These are phyloP conservation scores for Peromyscus maniculatus DNA, from an alignment of 2,113 vertebrate genomes.

Conservation along the genomic window DNA sequence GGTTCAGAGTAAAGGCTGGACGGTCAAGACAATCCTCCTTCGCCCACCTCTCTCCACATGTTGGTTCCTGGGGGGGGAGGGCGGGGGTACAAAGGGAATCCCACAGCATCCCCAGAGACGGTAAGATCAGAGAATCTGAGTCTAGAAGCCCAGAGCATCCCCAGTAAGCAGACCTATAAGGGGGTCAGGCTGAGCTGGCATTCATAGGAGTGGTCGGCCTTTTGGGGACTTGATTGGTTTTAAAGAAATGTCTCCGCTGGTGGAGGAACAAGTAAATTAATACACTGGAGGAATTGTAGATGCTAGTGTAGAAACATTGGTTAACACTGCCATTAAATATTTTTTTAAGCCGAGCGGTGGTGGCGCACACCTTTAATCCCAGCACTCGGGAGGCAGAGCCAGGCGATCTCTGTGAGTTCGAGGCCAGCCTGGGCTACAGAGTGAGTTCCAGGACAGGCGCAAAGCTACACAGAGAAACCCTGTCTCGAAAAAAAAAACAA, in stretches of 20 bases:
- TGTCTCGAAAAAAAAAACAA: neutral
- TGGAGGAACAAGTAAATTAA: neutral
- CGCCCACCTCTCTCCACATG: neutral
- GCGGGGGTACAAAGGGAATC: neutral
- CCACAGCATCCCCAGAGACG: neutral
- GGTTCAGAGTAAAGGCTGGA: neutral
- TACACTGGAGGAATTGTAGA: neutral
- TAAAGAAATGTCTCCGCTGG: neutral
- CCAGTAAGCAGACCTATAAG: neutral
- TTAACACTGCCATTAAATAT: neutral
- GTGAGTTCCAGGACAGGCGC: too few species aligned
- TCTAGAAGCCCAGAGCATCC: neutral
- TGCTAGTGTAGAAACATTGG: neutral
- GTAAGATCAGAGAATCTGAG: neutral
- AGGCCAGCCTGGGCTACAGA: too few species aligned
- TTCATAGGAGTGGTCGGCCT: neutral
- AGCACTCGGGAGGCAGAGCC: too few species aligned
- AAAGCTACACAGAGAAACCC: too few species aligned
- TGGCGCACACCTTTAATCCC: too few species aligned
- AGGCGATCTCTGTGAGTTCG: too few species aligned
- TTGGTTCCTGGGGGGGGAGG: neutral
- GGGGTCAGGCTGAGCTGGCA: neutral
- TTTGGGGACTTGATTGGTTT: neutral
- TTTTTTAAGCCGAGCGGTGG: neutral
- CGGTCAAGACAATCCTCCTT: neutral